A percentile compares a stretch with the other conserved stretches of the same genome.
Conservation (phyloP, 2,888 invertebrate genomes). For the Rhopalosiphum nymphaeae region DNA sequence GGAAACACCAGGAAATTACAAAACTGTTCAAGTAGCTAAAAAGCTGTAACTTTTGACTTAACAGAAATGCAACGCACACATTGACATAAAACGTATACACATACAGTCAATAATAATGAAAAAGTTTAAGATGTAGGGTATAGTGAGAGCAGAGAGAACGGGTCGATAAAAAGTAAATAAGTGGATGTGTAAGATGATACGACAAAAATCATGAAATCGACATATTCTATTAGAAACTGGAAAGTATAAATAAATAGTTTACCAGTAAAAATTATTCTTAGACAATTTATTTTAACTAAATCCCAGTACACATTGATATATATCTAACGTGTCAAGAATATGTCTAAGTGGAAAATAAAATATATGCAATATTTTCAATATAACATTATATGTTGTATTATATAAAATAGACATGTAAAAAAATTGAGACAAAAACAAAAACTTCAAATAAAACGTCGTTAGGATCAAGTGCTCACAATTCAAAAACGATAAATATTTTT, state of each 20-base stretch:
- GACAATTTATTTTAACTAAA: neutral
- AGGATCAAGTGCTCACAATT: neutral
- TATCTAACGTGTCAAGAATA: neutral
- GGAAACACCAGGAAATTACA: neutral
- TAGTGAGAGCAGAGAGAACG: neutral
- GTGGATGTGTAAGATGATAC: neutral
- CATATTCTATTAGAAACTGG: neutral
- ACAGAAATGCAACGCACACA: neutral
- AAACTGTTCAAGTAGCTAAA: constrained; percentile 1
- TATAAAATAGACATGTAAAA: neutral
- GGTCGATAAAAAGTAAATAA: neutral
- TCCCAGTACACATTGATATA: neutral
- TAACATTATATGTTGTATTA: neutral
- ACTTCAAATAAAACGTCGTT: neutral
- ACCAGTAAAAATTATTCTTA: neutral
- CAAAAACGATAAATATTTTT: neutral
- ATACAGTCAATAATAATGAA: neutral
- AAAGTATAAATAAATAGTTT: neutral
- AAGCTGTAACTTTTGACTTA: neutral
- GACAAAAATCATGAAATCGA: neutral
- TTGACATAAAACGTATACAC: neutral
- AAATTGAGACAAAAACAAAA: neutral
- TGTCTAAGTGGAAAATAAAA: neutral
- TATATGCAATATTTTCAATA: neutral
- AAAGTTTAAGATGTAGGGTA: neutral